A percentile compares a stretch with the other conserved stretches of the same genome.
Conservation (phyloP, 2,797 vertebrate genomes). For the Pseudomugil gertrudae region DNA sequence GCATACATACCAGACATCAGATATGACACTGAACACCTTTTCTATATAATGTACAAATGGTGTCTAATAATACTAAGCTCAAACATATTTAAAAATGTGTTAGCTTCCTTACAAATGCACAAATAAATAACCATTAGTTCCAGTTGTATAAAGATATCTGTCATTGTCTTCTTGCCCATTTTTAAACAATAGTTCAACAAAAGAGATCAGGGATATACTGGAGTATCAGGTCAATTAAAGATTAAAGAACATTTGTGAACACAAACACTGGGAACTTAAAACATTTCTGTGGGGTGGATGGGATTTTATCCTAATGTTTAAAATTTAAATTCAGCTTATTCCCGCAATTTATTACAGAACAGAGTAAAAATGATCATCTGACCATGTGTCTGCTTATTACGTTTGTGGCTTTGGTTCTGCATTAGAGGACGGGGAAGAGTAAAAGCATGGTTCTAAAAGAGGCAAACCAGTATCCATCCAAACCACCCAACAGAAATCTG, state of each 20-base stretch:
- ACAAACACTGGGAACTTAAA: slow-evolving; percentile 63
- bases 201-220: slow-evolving; percentile 74
- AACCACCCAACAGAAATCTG: slow-evolving; percentile 74
- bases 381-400: slow-evolving; percentile 29
- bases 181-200: slow-evolving; percentile 89
- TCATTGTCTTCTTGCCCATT: slow-evolving; percentile 76
- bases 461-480: slow-evolving; percentile 55
- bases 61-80: slow-evolving; percentile 94
- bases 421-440: slow-evolving; percentile 50
- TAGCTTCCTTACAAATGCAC: slow-evolving; percentile 94
- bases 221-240: slow-evolving; percentile 71
- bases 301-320: slow-evolving; percentile 41
- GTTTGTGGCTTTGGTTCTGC: slow-evolving; percentile 74
- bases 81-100: slow-evolving; percentile 88
- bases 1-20: slow-evolving; percentile 99
- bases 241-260: slow-evolving; percentile 71
- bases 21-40: slow-evolving; percentile 95
- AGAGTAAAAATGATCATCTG: slow-evolving; percentile 46
- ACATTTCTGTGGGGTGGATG: slow-evolving; percentile 70
- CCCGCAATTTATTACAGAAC: slow-evolving; percentile 38
- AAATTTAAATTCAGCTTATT: slow-evolving; percentile 34
- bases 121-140: slow-evolving; percentile 94
- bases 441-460: slow-evolving; percentile 31
- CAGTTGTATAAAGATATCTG: slow-evolving; percentile 77
- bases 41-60: slow-evolving; percentile 94